Evolutionary conservation across 2,888 invertebrate species (phyloP), one percentile per base, ranked within the genome.

Genomic region (Phengaris arion): DNA sequence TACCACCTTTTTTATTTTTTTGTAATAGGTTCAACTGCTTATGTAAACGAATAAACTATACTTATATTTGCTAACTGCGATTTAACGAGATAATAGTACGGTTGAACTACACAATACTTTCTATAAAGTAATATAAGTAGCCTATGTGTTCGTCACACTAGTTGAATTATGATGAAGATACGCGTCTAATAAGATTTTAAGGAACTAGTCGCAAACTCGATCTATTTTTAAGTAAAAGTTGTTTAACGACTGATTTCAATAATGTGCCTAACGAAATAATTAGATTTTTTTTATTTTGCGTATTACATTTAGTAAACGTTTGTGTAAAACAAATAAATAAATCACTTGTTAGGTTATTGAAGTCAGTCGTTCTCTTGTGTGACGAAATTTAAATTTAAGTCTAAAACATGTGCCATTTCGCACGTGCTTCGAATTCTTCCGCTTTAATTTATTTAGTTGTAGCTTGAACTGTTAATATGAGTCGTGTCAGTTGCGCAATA

Each of bases 341-440:
- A 48, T 7, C 1, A 48, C 6, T 64, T 64, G 35, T 64, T 45
- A 64, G 64, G 12, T 35, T 64, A 64, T 64, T 64, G 64, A 45
- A 64, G 3, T 35, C 64, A 10, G 22, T 12, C 64, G 64, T 13
- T n/a, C 12, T 74, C 74, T 78, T 78, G 68, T 76, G 76, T 80
- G 51, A 79, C 79, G 80, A 81, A 80, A 77, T 81, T 80, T 84
- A 87, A 83, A 81, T 75, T 83, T 91, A 92, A 90, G 85, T 87
- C 86, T 90, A 84, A 84, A 82, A 85, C 90, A 92, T 92, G 93
- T 93, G 93, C 93, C 93, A 93, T 93, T 87, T 81, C 78, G 93
- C 93, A 93, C 93, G 92, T 91, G 88, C 89, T 89, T 87, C 83
- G 83, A 84, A 82, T 83, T 81, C 83, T 80, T 82, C 81, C 83